Conservation (phyloP, 2,888 invertebrate genomes). For the Lissocephala sabroskyi region DNA sequence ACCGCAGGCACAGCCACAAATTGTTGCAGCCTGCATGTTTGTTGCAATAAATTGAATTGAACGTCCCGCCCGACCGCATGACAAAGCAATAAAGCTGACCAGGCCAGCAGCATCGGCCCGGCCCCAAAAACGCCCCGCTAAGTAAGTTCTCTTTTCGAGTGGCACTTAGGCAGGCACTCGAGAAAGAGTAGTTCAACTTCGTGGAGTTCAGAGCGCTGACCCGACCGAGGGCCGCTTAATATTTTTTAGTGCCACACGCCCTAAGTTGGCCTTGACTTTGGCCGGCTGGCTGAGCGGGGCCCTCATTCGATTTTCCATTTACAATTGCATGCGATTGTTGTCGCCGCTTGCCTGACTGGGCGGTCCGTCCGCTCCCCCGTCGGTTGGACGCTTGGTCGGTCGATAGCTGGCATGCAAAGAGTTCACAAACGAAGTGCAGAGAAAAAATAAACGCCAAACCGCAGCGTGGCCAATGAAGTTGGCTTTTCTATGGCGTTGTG, state of each 20-base stretch:
- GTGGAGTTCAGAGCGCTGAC: no score
- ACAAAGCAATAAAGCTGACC: constrained; percentile 47
- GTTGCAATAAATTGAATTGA: not conserved
- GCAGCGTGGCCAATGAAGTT: constrained; percentile 10
- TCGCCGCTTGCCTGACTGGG: not conserved
- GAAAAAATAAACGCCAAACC: constrained; percentile 21
- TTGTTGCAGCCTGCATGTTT: no score
- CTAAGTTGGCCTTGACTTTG: constrained; percentile 7
- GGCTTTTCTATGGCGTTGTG: not conserved
- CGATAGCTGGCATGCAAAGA: constrained; percentile 5
- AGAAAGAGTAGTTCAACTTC: no score
- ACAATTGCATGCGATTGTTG: constrained; percentile 3
- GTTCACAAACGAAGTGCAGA: constrained; percentile 18
- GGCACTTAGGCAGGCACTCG: no score
- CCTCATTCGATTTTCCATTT: constrained; percentile 4
- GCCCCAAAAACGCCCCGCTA: no score
- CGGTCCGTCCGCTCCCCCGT: constrained; percentile 4
- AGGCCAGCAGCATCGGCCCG: no score
- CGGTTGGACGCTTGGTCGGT: no score
- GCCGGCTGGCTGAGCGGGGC: not conserved
- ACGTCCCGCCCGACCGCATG: constrained; percentile 37
- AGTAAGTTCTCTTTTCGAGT: no score
- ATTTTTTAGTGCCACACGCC: not conserved
- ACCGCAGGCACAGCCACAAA: no score
- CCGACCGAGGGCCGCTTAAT: no score